Base-by-base conservation (phyloP, 35 echinoderm and acorn worm species). In the Ptychodera flava region DNA sequence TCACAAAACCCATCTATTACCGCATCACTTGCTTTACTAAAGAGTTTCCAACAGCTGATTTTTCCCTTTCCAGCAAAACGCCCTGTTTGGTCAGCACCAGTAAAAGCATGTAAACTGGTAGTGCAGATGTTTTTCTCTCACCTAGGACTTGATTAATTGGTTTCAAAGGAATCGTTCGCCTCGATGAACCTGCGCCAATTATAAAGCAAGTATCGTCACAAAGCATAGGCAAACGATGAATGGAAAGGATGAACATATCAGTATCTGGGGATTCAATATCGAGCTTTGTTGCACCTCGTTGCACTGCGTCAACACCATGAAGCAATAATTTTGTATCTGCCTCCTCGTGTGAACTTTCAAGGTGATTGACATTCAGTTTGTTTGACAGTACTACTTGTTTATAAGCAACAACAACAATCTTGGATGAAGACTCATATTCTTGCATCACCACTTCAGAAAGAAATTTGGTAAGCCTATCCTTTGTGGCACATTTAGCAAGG, bases 61-160 rank as follows among this genome's bases (percentile, higher is more conserved):
- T 35, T 33, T 10, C 15, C 14, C 2, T 77, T 22, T 78, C 76
- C 30, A 22, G 45, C 45, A 64, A 64, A 64, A 12, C 45, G 45
- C 6, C 45, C 85, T 77, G 27, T 12, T 87, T 32, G 31, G 14
- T 32, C 75, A 30, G 35, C 38, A 34, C 88, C 81, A 1, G 35
- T 85, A 31, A 89, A 64, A 64, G 88, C 88, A 85, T 89, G 88
- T 31, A 89, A 84, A 28, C 88, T 28, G 86, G 86, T 32, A 88
- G 78, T 30, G 86, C 86, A n/a, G 77, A 77, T 36, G 78, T 35
- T 37, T 28, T 30, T 33, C 78, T 15, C 0, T 30, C 29, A 84
- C 81, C 38, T 28, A 84, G 82, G 16, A 32, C 81, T 2, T 53
- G 28, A 76, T 84, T 2, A 35, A 88, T 80, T 14, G 86, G 86